Percentiles rank a stretch among this genome's conserved stretches.
Evolutionary conservation across 2,113 vertebrate genomes (phyloP).

Genomic region (Corythornis cristatus): DNA sequence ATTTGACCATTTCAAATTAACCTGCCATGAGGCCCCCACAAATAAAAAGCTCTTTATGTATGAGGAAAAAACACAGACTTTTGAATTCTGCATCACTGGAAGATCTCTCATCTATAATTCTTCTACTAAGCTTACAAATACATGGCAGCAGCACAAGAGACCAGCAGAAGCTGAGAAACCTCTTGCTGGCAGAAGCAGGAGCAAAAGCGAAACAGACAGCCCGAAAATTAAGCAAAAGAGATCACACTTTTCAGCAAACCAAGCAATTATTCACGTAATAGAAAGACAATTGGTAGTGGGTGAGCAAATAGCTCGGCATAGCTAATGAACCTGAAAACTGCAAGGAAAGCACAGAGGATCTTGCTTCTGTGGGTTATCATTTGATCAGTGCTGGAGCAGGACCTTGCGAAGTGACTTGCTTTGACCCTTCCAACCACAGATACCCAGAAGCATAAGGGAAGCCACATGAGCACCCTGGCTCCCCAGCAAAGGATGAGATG

Average conservation of each 20-base stretch:
- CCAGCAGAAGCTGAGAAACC: background rate
- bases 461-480: background rate
- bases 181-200: background rate
- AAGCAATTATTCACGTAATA: background rate
- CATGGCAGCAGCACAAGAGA: background rate
- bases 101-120: background rate
- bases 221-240: conserved; percentile 5
- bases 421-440: background rate
- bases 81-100: background rate
- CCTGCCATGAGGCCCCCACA: background rate
- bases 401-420: background rate
- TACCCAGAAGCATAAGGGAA: background rate
- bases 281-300: background rate
- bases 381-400: background rate
- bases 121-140: background rate
- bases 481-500: background rate
- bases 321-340: background rate
- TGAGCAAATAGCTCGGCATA: background rate
- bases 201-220: background rate
- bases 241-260: background rate
- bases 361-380: background rate
- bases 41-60: background rate
- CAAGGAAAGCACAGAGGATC: background rate
- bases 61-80: background rate
- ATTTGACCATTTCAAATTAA: background rate